These are phyloP conservation scores for Sylvia atricapilla DNA, from an alignment of 2,113 vertebrate genomes.

Conservation along the genomic window DNA sequence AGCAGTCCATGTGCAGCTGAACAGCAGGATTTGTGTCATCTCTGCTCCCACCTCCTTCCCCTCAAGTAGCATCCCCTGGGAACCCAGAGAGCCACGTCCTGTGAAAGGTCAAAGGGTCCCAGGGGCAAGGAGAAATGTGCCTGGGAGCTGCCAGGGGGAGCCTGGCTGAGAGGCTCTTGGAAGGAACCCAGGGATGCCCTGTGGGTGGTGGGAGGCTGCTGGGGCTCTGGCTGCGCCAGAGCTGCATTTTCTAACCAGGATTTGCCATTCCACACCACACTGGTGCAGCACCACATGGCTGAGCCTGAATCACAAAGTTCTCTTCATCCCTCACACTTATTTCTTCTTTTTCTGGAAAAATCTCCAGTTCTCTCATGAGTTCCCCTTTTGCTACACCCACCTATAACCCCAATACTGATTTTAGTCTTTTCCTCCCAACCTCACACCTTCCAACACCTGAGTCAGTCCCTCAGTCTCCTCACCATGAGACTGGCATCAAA, in stretches of 20 bases:
- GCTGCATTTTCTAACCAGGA: background rate
- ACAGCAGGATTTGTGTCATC: background rate
- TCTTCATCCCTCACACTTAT: background rate
- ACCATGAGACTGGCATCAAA: background rate
- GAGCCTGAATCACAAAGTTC: background rate
- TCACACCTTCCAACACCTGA: background rate
- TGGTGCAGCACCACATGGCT: fast-evolving
- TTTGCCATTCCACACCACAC: background rate
- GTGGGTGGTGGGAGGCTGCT: background rate
- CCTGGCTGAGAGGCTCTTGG: background rate
- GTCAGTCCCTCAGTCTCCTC: background rate
- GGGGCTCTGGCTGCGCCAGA: background rate
- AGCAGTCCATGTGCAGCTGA: background rate
- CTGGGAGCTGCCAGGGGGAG: background rate
- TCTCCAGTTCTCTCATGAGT: background rate
- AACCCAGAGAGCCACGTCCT: background rate
- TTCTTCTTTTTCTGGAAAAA: background rate
- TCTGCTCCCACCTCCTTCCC: background rate
- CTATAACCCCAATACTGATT: background rate
- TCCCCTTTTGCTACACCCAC: background rate
- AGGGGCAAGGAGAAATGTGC: background rate
- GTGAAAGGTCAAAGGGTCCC: background rate
- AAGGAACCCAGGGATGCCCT: background rate
- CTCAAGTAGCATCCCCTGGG: background rate
- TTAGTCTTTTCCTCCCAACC: background rate